phyloP scores from a whole-genome alignment of 2,797 vertebrate species.

The Acomys russatus region DNA sequence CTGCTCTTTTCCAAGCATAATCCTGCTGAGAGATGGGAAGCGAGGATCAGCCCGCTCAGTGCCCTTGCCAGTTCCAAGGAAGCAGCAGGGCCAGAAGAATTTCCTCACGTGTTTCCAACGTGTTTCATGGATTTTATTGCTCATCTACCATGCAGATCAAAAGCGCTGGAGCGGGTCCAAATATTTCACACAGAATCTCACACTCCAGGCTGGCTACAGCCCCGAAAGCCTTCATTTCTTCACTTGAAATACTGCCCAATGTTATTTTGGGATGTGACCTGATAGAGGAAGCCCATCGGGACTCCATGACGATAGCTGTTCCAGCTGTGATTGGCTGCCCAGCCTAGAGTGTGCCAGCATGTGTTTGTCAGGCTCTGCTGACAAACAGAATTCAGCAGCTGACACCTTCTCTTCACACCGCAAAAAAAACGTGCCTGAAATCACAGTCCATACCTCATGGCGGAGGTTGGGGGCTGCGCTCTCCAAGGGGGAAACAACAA shows the following conservation, averaged over 20 bases:
- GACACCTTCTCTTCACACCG: conserved; percentile 85
- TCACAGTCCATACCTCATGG: conserved; percentile 73
- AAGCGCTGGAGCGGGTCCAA: conserved; percentile 95
- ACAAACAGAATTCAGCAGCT: conserved; percentile 85
- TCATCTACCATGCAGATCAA: conserved; percentile 96
- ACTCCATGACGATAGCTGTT: conserved; percentile 89
- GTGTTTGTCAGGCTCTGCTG: conserved; percentile 85
- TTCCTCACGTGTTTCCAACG: conserved; percentile 94
- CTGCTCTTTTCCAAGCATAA: conserved; percentile 69
- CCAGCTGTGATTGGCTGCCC: conserved; percentile 90
- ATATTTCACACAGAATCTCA: conserved; percentile 97
- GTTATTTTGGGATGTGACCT: conserved; percentile 98
- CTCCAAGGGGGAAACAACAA: neutral
- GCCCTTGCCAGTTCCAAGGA: conserved; percentile 89
- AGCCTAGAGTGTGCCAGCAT: conserved; percentile 85
- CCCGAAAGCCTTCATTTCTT: conserved; percentile 95
- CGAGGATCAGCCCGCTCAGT: conserved; percentile 85
- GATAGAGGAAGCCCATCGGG: conserved; percentile 96
- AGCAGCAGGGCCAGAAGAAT: conserved; percentile 89
- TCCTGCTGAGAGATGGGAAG: conserved; percentile 82
- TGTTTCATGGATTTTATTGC: conserved; percentile 95
- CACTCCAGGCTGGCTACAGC: conserved; percentile 96
- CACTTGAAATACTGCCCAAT: conserved; percentile 96
- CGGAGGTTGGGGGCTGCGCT: neutral
- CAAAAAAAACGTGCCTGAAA: conserved; percentile 85